These are phyloP conservation scores for Habrosyne pyritoides DNA, from an alignment of 2,888 invertebrate species.

Conservation along the genomic window DNA sequence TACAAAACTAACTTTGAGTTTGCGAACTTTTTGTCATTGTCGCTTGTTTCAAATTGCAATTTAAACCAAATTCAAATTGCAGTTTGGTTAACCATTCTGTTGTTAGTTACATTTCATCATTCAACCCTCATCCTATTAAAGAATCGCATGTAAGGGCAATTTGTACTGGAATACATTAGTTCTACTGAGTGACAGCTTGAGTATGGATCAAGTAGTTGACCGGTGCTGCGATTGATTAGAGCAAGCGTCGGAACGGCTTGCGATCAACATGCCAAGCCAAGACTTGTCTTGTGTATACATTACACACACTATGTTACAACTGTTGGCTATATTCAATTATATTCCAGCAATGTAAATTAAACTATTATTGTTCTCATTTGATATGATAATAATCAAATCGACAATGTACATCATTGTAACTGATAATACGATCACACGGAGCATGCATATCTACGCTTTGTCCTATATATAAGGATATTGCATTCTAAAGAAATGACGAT, in stretches of 20 bases:
- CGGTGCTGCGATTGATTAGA: neutral
- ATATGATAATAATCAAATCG: slow-evolving; percentile 16
- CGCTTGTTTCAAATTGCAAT: slow-evolving; percentile 49
- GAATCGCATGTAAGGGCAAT: slow-evolving; percentile 5
- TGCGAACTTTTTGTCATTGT: slow-evolving; percentile 58
- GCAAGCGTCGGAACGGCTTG: neutral
- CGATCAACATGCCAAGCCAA: slow-evolving; percentile 3
- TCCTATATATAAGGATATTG: neutral
- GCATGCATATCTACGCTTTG: slow-evolving; percentile 9
- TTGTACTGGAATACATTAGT: slow-evolving; percentile 6
- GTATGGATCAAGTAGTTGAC: neutral
- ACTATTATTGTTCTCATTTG: slow-evolving; percentile 20
- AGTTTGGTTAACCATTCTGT: slow-evolving; percentile 24
- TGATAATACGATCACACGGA: slow-evolving; percentile 19
- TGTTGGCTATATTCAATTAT: slow-evolving; percentile 7
- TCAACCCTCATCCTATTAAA: neutral
- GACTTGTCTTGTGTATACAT: slow-evolving; percentile 1
- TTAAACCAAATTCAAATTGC: slow-evolving; percentile 47
- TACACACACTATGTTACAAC: neutral
- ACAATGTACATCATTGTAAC: slow-evolving; percentile 14
- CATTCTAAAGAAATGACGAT: neutral
- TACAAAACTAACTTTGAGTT: slow-evolving; percentile 54
- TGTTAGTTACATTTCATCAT: slow-evolving; percentile 11
- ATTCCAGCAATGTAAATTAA: slow-evolving; percentile 12
- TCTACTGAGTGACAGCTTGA: neutral